Evolutionary conservation across 1,140 invertebrate genomes (phyloP).

Genomic region (Brachionus asplanchnoidis): DNA sequence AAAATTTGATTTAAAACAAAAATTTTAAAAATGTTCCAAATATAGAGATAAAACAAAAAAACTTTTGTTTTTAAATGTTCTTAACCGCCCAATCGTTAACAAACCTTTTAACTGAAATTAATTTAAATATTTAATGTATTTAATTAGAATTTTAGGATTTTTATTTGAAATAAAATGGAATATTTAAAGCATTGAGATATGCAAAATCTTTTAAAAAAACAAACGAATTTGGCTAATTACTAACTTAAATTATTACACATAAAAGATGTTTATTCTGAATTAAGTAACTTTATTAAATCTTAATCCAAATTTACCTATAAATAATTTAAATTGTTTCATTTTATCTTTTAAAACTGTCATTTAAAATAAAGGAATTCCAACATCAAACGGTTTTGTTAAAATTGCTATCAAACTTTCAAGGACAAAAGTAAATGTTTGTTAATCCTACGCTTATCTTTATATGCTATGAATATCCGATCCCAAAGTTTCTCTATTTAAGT

Average conservation of each 20-base stretch:
- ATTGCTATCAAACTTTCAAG: not conserved
- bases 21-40: not conserved
- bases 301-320: not conserved
- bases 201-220: conserved; percentile 24
- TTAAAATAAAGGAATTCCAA: not conserved
- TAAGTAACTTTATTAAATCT: not conserved
- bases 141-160: conserved; percentile 3
- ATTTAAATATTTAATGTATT: not conserved
- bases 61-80: not conserved
- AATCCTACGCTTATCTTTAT: not conserved
- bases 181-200: not conserved
- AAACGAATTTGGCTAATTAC: not conserved
- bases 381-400: not conserved
- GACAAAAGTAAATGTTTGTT: conserved; percentile 19
- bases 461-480: not conserved
- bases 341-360: not conserved
- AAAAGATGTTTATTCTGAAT: conserved; percentile 19
- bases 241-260: not conserved
- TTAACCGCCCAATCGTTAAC: not conserved
- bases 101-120: not conserved
- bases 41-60: not conserved
- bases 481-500: not conserved
- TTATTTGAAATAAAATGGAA: not conserved
- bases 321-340: not conserved
- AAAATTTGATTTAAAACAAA: too few species aligned